phyloP scores from a whole-genome alignment of 1,140 invertebrate genomes.

The Zaprionus ornatus region DNA sequence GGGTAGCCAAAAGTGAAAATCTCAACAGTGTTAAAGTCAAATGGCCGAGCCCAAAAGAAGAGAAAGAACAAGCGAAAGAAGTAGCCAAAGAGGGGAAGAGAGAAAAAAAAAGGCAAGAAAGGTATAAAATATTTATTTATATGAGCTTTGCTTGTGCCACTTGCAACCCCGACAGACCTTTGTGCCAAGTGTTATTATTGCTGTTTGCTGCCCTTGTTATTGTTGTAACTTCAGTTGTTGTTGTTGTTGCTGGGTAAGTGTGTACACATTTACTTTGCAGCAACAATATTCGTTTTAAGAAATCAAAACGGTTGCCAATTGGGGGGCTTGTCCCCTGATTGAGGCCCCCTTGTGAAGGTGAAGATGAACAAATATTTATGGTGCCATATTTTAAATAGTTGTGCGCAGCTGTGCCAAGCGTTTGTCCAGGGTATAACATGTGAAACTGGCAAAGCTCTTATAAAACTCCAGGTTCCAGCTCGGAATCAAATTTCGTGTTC shows the following conservation, averaged over 20 bases:
- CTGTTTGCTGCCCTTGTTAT: conserved; percentile 32
- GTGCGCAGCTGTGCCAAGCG: background rate
- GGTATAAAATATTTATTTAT: conserved; percentile 81
- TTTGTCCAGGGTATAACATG: too few relatives aligned
- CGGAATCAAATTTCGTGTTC: background rate
- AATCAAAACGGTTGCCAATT: conserved; percentile 40
- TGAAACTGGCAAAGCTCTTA: background rate
- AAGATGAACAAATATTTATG: conserved; percentile 50
- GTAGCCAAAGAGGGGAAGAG: background rate
- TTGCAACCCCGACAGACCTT: conserved; percentile 56
- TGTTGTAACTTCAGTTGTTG: conserved; percentile 13
- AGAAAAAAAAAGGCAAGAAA: conserved; percentile 46
- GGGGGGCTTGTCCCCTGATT: too few relatives aligned
- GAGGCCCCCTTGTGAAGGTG: conserved; percentile 22
- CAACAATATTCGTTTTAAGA: conserved; percentile 30
- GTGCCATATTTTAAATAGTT: conserved; percentile 43
- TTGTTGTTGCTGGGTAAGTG: conserved; percentile 2
- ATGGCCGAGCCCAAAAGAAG: conserved; percentile 46
- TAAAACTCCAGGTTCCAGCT: too few relatives aligned
- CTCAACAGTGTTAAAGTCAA: conserved; percentile 75
- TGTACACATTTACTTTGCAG: conserved; percentile 35
- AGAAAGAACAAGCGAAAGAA: too few relatives aligned
- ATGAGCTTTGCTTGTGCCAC: conserved; percentile 69
- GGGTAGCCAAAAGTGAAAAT: conserved; percentile 70
- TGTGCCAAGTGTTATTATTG: conserved; percentile 54